These are phyloP conservation scores for Thunnus albacares DNA, from an alignment of 2,797 vertebrate genomes.

Conservation along the genomic window DNA sequence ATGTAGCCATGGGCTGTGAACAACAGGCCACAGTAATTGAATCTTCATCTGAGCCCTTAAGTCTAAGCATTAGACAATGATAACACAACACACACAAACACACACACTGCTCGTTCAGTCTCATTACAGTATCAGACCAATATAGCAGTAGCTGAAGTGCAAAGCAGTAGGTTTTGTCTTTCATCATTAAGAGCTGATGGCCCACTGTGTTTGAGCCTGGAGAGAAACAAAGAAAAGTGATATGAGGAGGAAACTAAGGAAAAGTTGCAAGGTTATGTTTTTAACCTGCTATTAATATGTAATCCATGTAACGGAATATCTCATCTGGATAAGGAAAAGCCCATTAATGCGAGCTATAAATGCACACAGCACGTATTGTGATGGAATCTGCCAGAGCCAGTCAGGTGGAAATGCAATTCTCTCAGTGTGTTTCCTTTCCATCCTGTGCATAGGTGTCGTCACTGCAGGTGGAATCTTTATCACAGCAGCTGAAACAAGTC, in stretches of 20 bases:
- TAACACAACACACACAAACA: conserved; percentile 49
- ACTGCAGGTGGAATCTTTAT: conserved; percentile 51
- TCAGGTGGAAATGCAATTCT: conserved; percentile 64
- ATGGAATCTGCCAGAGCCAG: conserved; percentile 60
- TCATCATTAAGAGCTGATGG: conserved; percentile 77
- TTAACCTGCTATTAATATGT: conserved; percentile 54
- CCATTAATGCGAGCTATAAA: conserved; percentile 41
- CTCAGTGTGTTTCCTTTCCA: conserved; percentile 29
- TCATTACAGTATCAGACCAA: conserved; percentile 81
- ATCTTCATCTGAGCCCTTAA: conserved; percentile 84
- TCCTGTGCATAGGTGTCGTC: conserved; percentile 34
- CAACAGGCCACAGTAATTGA: conserved; percentile 87
- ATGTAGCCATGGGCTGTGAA: conserved; percentile 82
- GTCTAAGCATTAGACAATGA: conserved; percentile 80
- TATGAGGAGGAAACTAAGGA: conserved; percentile 28
- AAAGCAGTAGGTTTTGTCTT: conserved; percentile 81
- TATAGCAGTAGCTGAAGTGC: conserved; percentile 73
- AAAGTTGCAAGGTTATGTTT: conserved; percentile 56
- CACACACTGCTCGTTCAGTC: conserved; percentile 67
- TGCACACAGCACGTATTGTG: conserved; percentile 35
- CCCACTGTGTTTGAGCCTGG: conserved; percentile 61
- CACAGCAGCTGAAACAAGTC: conserved; percentile 32
- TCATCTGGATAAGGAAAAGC: conserved; percentile 29
- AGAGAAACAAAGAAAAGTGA: conserved; percentile 50
- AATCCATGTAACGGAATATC: conserved; percentile 29